Conservation (phyloP, 2,797 vertebrate genomes). For the Helicolenus hilgendorfi region DNA sequence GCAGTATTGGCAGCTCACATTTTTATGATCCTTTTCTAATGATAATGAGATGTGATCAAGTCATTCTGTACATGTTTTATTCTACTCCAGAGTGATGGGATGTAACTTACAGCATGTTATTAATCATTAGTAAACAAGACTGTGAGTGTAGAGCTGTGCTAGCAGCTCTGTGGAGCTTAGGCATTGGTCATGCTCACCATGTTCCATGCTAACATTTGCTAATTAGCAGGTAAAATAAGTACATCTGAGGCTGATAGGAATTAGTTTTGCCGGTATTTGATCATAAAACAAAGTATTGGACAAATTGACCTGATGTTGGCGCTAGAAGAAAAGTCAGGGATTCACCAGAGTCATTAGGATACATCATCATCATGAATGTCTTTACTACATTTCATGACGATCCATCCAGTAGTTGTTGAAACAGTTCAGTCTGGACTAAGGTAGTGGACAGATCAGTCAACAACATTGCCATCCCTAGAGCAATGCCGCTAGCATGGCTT, state of each 20-base stretch:
- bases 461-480: neutral
- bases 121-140: neutral
- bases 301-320: neutral
- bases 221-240: neutral
- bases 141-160: neutral
- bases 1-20: constrained; percentile 11
- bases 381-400: too few species aligned
- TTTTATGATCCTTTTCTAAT: neutral
- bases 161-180: neutral
- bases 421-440: too few species aligned
- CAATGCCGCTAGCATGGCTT: neutral
- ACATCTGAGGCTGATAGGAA: neutral
- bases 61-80: neutral
- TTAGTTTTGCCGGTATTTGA: neutral
- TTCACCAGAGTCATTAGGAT: too few species aligned
- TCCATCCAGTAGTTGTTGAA: too few species aligned
- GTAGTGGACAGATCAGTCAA: too few species aligned
- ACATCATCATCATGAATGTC: too few species aligned
- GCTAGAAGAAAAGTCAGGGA: too few species aligned
- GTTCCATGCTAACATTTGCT: neutral
- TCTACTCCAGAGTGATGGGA: neutral
- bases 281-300: neutral
- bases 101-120: neutral
- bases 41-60: constrained; percentile 23
- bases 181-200: neutral